Evolutionary conservation across 53 echinoderm and acorn worm species (phyloP).

Genomic region (Mesocentrotus franciscanus): DNA sequence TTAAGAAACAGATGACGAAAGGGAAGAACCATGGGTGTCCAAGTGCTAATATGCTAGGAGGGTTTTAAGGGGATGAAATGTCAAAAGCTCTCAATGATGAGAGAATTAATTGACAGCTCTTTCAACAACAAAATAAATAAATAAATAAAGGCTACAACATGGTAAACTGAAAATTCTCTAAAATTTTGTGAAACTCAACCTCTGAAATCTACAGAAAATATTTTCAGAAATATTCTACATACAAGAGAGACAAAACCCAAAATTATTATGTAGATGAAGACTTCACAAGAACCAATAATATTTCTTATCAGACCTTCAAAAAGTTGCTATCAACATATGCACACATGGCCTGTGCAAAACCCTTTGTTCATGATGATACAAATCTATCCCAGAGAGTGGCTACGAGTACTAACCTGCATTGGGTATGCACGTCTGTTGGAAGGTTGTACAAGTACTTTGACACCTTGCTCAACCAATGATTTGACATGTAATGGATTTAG

Average conservation of each 20-base stretch:
- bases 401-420: slow-evolving; percentile 78
- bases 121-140: too few relatives aligned
- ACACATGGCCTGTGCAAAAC: background rate
- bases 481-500: slow-evolving; percentile 85
- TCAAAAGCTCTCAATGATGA: background rate
- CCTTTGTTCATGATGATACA: too few relatives aligned
- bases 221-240: background rate
- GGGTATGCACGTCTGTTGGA: slow-evolving; percentile 95
- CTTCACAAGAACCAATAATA: background rate
- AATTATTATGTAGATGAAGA: too few relatives aligned
- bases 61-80: background rate
- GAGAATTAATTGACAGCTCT: background rate
- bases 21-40: background rate
- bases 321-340: background rate
- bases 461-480: slow-evolving; percentile 79
- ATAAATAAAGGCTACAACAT: too few relatives aligned
- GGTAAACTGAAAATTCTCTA: background rate
- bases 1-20: background rate
- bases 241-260: background rate
- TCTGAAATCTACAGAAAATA: background rate
- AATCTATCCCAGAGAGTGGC: background rate
- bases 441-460: slow-evolving; percentile 92
- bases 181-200: background rate
- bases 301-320: background rate
- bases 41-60: background rate